phyloP scores from a whole-genome alignment of 1,140 invertebrate genomes.

The Procambarus clarkii region DNA sequence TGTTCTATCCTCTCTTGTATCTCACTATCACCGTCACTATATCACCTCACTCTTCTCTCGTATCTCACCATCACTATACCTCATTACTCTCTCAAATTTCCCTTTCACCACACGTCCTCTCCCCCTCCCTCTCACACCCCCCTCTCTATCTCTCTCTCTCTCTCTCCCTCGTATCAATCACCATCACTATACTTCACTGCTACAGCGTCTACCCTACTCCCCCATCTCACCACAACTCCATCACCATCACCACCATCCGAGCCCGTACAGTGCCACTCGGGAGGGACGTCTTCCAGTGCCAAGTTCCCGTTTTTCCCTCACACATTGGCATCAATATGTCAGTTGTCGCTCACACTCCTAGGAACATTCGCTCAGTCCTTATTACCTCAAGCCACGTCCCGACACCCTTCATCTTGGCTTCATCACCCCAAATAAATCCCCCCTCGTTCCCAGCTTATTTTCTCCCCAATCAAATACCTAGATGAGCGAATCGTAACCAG shows the following conservation, averaged over 20 bases:
- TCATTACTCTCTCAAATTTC: too few relatives aligned
- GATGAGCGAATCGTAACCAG: too few relatives aligned
- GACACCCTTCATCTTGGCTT: slow-evolving; percentile 42
- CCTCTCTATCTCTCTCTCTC: too few relatives aligned
- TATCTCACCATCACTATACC: too few relatives aligned
- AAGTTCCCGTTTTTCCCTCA: slow-evolving; percentile 67
- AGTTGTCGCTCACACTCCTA: slow-evolving; percentile 70
- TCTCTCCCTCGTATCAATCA: too few relatives aligned
- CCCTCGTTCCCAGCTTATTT: neutral
- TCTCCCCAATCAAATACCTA: too few relatives aligned
- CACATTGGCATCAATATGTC: slow-evolving; percentile 71
- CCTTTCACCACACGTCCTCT: too few relatives aligned
- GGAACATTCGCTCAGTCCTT: slow-evolving; percentile 71
- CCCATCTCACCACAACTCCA: neutral
- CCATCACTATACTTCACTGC: neutral
- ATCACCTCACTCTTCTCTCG: too few relatives aligned
- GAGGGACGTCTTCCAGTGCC: slow-evolving; percentile 57
- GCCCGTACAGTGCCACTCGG: slow-evolving; percentile 46
- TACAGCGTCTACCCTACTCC: neutral
- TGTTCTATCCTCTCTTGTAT: too few relatives aligned
- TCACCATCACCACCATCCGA: neutral
- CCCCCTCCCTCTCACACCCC: too few relatives aligned
- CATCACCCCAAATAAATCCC: neutral
- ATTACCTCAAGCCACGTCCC: slow-evolving; percentile 61
- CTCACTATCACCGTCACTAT: too few relatives aligned